Conservation (phyloP, 1,140 invertebrate genomes). For the Trichogramma pretiosum region DNA sequence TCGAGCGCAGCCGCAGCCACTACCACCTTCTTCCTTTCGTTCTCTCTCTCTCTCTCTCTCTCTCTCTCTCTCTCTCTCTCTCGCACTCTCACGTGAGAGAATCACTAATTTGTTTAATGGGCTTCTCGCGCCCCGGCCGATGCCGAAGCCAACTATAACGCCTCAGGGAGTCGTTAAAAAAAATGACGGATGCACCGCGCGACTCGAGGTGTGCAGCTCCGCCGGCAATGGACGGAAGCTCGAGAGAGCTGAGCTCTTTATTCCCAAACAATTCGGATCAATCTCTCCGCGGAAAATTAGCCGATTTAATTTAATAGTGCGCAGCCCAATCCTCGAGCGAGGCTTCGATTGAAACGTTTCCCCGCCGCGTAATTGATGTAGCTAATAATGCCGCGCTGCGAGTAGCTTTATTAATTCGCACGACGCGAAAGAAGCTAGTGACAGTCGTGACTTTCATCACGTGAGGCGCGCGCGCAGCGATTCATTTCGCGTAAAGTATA, state of each 20-base stretch:
- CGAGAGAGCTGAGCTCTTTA: slow-evolving; percentile 8
- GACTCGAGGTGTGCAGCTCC: background rate
- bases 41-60: too few relatives aligned
- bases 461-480: too few relatives aligned
- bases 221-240: background rate
- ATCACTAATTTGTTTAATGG: slow-evolving; percentile 16
- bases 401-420: too few relatives aligned
- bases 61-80: too few relatives aligned
- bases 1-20: too few relatives aligned
- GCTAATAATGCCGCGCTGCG: too few relatives aligned
- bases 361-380: slow-evolving; percentile 3
- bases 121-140: background rate
- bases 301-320: slow-evolving; percentile 13
- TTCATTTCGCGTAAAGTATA: too few relatives aligned
- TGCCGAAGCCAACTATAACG: slow-evolving; percentile 9
- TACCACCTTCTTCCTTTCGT: too few relatives aligned
- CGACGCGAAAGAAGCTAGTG: too few relatives aligned
- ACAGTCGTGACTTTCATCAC: too few relatives aligned
- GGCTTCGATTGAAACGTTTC: slow-evolving; percentile 9
- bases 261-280: too few relatives aligned
- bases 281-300: too few relatives aligned
- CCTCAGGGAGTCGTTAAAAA: slow-evolving; percentile 16
- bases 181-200: slow-evolving; percentile 17
- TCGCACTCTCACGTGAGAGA: background rate
- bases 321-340: background rate